Base-by-base conservation (phyloP, 2,113 vertebrate genomes). In the Chinchilla lanigera region DNA sequence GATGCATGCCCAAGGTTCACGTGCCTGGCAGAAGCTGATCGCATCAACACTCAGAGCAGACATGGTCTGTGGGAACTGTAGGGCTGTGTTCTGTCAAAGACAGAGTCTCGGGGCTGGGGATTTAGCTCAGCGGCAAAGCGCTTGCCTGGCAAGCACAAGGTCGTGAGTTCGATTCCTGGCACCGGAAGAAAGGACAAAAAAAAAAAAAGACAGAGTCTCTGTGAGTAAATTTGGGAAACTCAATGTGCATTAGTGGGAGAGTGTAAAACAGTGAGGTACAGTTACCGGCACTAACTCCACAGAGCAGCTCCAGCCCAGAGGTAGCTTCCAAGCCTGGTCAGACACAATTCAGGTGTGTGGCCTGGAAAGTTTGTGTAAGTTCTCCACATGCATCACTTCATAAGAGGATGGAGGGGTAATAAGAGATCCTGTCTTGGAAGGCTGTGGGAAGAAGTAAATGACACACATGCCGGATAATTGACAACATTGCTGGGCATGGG, bases 201-300 rank as follows among this genome's bases (percentile, higher is more conserved):
- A n/a, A n/a, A n/a, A n/a, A n/a, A n/a, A n/a, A n/a, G n/a, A n/a
- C n/a, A n/a, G n/a, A n/a, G n/a, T n/a, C n/a, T 12, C 3, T 5
- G 50, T 20, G 11, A 14, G 3, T 5, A 6, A 7, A 4, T 0
- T 5, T 16, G 58, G 69, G 44, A 44, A 17, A 58, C 3, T 50
- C 54, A n/a, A 0, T 1, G 3, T 0, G 2, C 12, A 1, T 7
- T 8, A 8, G 20, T 2, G n/a, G 12, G 8, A 30, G 24, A 44
- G 1, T 44, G 50, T 1, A 7, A 41, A 28, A 33, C 7, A 33
- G 50, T 4, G 35, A 56, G 9, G 16, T 4, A 16, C 13, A 1
- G 20, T 7, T 14, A 20, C 8, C 4, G 33, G 61, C 77, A 20
- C 50, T 24, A 35, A 22, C 12, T 9, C 24, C 54, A 26, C n/a